These are phyloP conservation scores for Eufriesea mexicana DNA, from an alignment of 1,140 invertebrate genomes.

Conservation along the genomic window DNA sequence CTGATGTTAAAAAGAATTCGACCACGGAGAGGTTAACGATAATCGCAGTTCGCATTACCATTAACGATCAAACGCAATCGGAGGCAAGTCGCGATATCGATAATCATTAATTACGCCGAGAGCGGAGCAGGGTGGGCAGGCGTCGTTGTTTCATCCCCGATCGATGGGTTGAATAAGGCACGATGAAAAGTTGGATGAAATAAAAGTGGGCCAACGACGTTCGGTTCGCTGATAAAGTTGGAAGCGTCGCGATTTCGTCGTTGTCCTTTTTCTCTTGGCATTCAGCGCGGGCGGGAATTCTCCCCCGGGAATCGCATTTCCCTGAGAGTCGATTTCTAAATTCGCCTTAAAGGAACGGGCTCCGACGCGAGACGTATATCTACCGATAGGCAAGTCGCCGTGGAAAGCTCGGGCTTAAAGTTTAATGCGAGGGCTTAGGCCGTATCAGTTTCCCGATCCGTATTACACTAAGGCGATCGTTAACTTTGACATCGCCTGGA, in stretches of 20 bases:
- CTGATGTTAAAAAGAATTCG: neutral
- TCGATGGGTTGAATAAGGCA: neutral
- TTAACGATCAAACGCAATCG: neutral
- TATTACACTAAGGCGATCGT: conserved; percentile 63
- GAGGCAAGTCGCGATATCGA: neutral
- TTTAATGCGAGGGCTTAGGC: conserved; percentile 61
- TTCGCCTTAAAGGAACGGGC: conserved; percentile 36
- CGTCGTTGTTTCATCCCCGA: neutral
- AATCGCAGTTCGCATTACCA: neutral
- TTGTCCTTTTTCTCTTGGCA: neutral
- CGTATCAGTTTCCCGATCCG: conserved; percentile 60
- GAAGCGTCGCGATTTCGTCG: neutral
- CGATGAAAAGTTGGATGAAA: neutral
- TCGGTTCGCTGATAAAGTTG: neutral
- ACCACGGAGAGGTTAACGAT: neutral
- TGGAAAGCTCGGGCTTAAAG: conserved; percentile 64
- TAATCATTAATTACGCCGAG: neutral
- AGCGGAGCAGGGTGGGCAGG: too few species aligned
- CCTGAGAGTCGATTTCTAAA: conserved; percentile 42
- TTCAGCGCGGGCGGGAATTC: neutral
- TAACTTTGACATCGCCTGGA: conserved; percentile 52
- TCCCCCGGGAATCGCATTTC: conserved; percentile 21
- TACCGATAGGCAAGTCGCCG: conserved; percentile 52
- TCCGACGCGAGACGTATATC: conserved; percentile 56
- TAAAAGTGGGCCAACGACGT: neutral